phyloP scores from a whole-genome alignment of 2,113 vertebrate species.

The Daboia siamensis region DNA sequence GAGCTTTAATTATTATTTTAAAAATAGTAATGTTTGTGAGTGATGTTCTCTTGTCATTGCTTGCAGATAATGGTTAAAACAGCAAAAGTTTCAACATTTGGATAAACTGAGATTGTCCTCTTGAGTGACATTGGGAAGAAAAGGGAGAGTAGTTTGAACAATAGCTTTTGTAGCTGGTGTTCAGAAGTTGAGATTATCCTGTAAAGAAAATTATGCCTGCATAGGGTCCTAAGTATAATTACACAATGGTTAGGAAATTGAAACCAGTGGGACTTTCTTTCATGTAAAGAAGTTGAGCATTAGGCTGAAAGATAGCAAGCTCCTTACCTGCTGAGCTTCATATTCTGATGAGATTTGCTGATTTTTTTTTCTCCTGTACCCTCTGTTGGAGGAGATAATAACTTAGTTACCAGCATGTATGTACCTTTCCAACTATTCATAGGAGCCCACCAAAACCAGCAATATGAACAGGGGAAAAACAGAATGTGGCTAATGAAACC shows the following conservation, averaged over 20 bases:
- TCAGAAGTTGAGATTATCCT: not conserved
- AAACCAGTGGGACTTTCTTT: not conserved
- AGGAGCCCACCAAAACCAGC: not conserved
- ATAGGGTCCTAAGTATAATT: not conserved
- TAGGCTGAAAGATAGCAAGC: not conserved
- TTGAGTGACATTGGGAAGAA: not conserved
- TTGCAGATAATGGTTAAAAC: not conserved
- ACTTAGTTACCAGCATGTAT: not conserved
- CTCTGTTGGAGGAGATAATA: constrained; percentile 5
- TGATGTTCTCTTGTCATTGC: not conserved
- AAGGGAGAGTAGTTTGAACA: not conserved
- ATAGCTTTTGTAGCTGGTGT: not conserved
- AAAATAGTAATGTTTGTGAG: not conserved
- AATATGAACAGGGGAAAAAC: not conserved
- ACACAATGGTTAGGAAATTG: not conserved
- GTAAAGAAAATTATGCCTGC: not conserved
- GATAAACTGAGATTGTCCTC: not conserved
- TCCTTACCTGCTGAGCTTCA: not conserved
- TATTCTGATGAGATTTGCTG: not conserved
- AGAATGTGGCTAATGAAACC: not conserved
- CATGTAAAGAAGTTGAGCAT: not conserved
- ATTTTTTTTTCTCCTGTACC: not conserved
- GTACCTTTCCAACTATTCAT: not conserved
- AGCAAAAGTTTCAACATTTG: not conserved
- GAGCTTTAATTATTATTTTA: not conserved